These are phyloP conservation scores for Ambastaia sidthimunki DNA, from an alignment of 2,797 vertebrate genomes.

Conservation along the genomic window DNA sequence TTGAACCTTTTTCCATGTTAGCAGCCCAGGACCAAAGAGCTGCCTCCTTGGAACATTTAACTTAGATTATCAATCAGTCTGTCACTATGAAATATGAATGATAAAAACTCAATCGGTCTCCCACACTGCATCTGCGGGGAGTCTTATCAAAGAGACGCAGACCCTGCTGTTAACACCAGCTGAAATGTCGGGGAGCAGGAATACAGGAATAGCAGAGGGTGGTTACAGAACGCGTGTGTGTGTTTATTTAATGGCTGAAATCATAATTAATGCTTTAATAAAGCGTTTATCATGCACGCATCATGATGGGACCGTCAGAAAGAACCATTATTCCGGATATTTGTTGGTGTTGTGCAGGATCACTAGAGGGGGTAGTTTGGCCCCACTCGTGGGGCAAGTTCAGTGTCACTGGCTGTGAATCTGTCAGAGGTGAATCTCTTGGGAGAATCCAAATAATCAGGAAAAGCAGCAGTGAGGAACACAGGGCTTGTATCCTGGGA, in stretches of 20 bases:
- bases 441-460: conserved; percentile 46
- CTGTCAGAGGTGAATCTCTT: conserved; percentile 31
- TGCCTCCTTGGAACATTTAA: conserved; percentile 17
- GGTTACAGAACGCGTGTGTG: conserved; percentile 38
- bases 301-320: conserved; percentile 38
- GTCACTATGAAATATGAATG: conserved; percentile 41
- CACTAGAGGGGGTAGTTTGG: conserved; percentile 56
- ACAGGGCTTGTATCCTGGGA: background rate
- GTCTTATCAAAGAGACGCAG: conserved; percentile 50
- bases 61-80: conserved; percentile 44
- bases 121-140: conserved; percentile 25
- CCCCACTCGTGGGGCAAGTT: conserved; percentile 23
- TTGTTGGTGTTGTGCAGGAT: conserved; percentile 45
- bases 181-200: conserved; percentile 12
- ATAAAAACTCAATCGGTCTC: conserved; percentile 32
- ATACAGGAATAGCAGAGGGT: conserved; percentile 33
- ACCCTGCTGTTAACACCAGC: conserved; percentile 44
- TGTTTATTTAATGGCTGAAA: conserved; percentile 52
- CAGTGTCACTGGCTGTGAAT: conserved; percentile 4
- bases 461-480: conserved; percentile 1
- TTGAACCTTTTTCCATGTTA: conserved; percentile 17
- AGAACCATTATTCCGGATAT: conserved; percentile 35
- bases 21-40: conserved; percentile 12
- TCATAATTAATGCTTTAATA: conserved; percentile 55
- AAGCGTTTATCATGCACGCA: conserved; percentile 50